These are phyloP conservation scores for Peromyscus nudipes DNA, from an alignment of 2,797 vertebrate genomes.

Conservation along the genomic window DNA sequence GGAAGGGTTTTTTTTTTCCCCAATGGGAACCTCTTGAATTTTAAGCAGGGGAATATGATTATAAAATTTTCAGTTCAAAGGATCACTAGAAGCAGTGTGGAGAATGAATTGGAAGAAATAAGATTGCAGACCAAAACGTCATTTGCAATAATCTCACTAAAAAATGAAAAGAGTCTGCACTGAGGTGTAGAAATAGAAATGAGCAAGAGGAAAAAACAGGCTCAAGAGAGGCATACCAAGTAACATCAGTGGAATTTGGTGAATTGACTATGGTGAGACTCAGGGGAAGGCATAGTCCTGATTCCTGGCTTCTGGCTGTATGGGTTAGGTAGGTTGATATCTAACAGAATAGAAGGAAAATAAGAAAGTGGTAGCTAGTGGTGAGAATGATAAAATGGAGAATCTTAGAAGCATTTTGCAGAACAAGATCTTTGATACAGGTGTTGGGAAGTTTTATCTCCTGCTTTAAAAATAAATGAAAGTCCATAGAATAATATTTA, in stretches of 20 bases:
- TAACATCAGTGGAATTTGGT: background rate
- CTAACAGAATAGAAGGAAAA: conserved; percentile 13
- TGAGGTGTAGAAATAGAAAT: conserved; percentile 4
- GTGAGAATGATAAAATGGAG: background rate
- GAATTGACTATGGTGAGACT: background rate
- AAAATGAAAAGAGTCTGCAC: background rate
- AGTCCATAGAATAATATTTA: background rate
- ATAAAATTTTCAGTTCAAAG: conserved; percentile 55
- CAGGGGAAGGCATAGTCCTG: background rate
- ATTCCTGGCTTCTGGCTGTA: background rate
- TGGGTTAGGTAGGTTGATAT: background rate
- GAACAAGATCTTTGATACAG: background rate
- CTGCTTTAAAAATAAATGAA: background rate
- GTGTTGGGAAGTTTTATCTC: background rate
- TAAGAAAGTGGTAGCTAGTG: background rate
- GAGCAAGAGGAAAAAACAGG: background rate
- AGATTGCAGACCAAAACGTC: background rate
- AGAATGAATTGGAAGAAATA: conserved; percentile 38
- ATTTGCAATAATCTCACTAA: conserved; percentile 28
- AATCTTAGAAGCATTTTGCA: background rate
- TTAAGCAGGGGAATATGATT: conserved; percentile 31
- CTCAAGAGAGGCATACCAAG: background rate
- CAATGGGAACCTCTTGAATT: conserved; percentile 41
- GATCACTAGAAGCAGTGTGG: background rate
- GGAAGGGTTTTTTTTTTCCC: conserved; percentile 39